Conservation (phyloP, 2,113 vertebrate genomes). For the Apteryx owenii region DNA sequence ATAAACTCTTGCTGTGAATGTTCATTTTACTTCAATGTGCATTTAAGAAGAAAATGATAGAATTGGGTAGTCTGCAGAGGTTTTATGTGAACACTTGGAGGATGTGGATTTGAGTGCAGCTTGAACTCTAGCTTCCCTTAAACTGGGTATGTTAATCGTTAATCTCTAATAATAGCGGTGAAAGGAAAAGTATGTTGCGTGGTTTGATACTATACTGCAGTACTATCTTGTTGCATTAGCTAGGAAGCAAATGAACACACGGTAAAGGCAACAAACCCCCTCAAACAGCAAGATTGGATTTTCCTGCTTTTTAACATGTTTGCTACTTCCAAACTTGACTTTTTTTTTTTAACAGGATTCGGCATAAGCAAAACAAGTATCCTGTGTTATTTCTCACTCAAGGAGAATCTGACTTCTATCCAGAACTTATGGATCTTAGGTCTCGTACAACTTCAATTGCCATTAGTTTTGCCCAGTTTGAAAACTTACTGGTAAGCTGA, state of each 20-base stretch:
- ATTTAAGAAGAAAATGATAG: background rate
- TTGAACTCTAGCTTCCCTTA: background rate
- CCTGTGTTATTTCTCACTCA: slow-evolving; percentile 97
- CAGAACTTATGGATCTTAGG: slow-evolving; percentile 94
- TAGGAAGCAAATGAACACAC: background rate
- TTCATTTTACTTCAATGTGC: background rate
- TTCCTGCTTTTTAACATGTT: background rate
- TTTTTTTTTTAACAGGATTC: slow-evolving; percentile 81
- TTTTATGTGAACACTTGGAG: background rate
- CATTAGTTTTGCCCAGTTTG: slow-evolving; percentile 95
- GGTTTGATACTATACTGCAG: background rate
- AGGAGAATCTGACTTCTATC: slow-evolving; percentile 89
- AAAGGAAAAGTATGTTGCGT: background rate
- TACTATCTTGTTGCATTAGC: background rate
- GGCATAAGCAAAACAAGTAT: slow-evolving; percentile 96
- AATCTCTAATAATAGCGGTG: background rate
- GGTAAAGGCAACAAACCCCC: background rate
- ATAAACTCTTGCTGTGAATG: accelerated
- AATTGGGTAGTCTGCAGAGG: background rate
- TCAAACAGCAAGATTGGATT: background rate
- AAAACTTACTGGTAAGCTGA: slow-evolving; percentile 91
- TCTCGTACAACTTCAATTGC: slow-evolving; percentile 92
- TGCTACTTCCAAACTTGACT: background rate
- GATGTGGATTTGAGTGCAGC: background rate
- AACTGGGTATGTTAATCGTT: background rate